A percentile compares a stretch with the other conserved stretches of the same genome.
Evolutionary conservation across 2,113 vertebrate species (phyloP).

Genomic region (Octodon degus): DNA sequence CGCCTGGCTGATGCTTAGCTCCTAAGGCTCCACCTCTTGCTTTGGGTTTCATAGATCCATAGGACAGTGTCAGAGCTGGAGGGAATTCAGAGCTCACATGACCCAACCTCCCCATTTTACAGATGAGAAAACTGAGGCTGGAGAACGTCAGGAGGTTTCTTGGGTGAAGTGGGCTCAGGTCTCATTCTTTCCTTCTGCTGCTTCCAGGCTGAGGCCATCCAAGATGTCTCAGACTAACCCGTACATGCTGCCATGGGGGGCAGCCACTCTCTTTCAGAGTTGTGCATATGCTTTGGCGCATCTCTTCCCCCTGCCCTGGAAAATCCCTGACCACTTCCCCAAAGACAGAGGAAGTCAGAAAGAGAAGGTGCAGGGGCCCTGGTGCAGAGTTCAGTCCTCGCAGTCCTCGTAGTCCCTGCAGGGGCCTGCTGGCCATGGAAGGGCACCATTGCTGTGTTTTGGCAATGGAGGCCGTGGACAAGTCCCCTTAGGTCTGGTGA

Average conservation of each 20-base stretch:
- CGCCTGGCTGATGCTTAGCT: background rate
- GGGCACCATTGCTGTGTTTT: background rate
- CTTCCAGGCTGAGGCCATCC: background rate
- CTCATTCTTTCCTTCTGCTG: background rate
- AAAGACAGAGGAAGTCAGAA: slow-evolving; percentile 68
- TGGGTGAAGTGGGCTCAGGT: background rate
- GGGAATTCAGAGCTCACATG: background rate
- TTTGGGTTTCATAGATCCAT: background rate
- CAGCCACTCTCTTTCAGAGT: background rate
- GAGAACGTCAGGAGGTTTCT: background rate
- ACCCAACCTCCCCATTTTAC: background rate
- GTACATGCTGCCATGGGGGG: accelerated
- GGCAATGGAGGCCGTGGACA: background rate
- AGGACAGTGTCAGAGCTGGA: background rate
- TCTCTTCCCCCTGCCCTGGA: slow-evolving; percentile 52
- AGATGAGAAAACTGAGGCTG: background rate
- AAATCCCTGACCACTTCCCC: slow-evolving; percentile 75
- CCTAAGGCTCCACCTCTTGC: background rate
- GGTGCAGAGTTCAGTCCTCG: background rate
- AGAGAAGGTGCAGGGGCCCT: slow-evolving; percentile 3
- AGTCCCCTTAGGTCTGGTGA: slow-evolving; percentile 37
- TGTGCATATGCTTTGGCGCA: background rate
- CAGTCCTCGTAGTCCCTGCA: background rate
- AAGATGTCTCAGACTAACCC: background rate
- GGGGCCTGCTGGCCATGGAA: background rate